Evolutionary conservation across 2,797 vertebrate genomes (phyloP).

Genomic region (Phrynocephalus forsythii): DNA sequence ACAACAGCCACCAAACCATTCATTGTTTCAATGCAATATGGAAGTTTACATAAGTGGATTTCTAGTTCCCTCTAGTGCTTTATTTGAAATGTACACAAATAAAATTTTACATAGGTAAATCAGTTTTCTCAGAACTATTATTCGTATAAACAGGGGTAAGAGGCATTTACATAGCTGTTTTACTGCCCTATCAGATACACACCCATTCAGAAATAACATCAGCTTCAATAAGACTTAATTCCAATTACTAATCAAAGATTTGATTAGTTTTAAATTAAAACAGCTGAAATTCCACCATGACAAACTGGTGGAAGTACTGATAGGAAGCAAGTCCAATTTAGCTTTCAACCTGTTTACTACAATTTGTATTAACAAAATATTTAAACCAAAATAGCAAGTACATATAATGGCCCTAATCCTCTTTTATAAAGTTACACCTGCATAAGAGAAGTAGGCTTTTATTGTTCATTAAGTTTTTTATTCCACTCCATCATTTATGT

Average conservation of each 20-base stretch:
- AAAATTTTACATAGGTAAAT: neutral
- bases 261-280: neutral
- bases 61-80: slow-evolving; percentile 58
- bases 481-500: too few species aligned
- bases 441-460: too few species aligned
- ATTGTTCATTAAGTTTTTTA: too few species aligned
- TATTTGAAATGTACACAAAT: neutral
- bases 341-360: too few species aligned
- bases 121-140: neutral
- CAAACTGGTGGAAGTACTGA: neutral
- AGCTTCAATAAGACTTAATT: too few species aligned
- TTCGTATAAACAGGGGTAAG: neutral
- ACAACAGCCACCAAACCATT: neutral
- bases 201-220: neutral
- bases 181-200: neutral
- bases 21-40: neutral
- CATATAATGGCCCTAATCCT: too few species aligned
- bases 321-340: neutral
- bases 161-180: neutral
- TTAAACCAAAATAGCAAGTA: neutral
- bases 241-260: neutral
- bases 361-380: neutral
- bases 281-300: neutral
- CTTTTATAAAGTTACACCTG: too few species aligned
- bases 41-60: slow-evolving; percentile 2